phyloP scores from a whole-genome alignment of 2,113 vertebrate genomes.

The Dicentrarchus labrax region DNA sequence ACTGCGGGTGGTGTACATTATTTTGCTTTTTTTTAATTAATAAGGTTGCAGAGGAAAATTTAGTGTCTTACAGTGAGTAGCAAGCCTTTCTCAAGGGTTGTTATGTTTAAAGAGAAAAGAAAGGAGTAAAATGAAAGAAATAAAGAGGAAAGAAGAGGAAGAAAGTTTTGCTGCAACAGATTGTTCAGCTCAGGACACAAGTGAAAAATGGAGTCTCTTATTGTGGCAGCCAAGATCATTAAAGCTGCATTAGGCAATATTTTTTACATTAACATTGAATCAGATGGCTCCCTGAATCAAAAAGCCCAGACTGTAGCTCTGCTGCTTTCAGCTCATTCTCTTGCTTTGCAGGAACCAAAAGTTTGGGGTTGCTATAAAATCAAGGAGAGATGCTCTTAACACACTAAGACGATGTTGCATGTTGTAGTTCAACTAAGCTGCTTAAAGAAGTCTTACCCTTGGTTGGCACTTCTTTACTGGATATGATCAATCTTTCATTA shows the following conservation, averaged over 20 bases:
- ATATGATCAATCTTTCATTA: too few relatives aligned
- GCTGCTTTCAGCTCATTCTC: slow-evolving; percentile 18
- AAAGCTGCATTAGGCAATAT: slow-evolving; percentile 72
- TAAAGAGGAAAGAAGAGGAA: slow-evolving; percentile 15
- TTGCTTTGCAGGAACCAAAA: slow-evolving; percentile 19
- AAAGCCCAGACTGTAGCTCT: slow-evolving; percentile 1
- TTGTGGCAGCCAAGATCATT: slow-evolving; percentile 66
- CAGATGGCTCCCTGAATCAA: slow-evolving; percentile 56
- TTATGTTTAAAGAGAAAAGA: slow-evolving; percentile 54
- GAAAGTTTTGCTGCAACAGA: slow-evolving; percentile 47
- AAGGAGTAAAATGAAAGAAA: slow-evolving; percentile 43
- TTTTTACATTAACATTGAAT: slow-evolving; percentile 62
- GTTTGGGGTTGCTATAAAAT: slow-evolving; percentile 9
- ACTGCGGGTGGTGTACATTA: slow-evolving; percentile 74
- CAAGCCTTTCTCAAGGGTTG: slow-evolving; percentile 60
- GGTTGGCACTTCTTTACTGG: too few relatives aligned
- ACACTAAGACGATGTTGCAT: not conserved
- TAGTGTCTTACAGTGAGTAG: slow-evolving; percentile 51
- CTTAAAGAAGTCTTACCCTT: too few relatives aligned
- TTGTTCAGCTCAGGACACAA: slow-evolving; percentile 49
- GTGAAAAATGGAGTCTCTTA: slow-evolving; percentile 68
- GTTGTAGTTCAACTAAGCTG: too few relatives aligned
- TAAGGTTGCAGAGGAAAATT: slow-evolving; percentile 67
- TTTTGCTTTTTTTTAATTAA: slow-evolving; percentile 76
- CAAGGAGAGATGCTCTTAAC: slow-evolving; percentile 13